phyloP scores from a whole-genome alignment of 2,797 vertebrate genomes.

The Dendrocincla fuliginosa region DNA sequence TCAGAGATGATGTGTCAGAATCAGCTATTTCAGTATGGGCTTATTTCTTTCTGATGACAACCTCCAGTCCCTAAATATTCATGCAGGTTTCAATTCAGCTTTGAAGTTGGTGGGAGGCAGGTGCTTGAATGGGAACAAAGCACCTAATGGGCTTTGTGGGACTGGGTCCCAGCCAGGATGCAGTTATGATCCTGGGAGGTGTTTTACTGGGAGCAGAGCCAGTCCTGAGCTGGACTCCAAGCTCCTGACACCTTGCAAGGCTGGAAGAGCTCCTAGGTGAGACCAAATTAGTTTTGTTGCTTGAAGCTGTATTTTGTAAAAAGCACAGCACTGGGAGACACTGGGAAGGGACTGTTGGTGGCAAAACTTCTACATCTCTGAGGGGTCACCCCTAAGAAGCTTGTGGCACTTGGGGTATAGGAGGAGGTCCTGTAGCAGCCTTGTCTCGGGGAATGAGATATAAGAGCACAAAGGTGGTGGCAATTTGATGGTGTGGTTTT shows the following conservation, averaged over 20 bases:
- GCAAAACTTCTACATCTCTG: not conserved
- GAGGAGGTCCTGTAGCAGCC: not conserved
- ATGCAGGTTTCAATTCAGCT: not conserved
- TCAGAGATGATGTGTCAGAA: not conserved
- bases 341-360: not conserved
- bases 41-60: not conserved
- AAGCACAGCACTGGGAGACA: rapidly evolving
- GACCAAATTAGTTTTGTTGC: not conserved
- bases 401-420: rapidly evolving
- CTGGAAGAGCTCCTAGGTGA: not conserved
- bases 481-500: rapidly evolving
- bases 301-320: rapidly evolving
- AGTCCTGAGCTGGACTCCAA: not conserved
- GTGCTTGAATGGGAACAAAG: not conserved
- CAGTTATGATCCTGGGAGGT: not conserved
- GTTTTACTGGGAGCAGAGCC: not conserved
- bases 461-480: not conserved
- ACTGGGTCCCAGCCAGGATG: not conserved
- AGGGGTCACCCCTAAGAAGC: not conserved
- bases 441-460: not conserved
- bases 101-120: not conserved
- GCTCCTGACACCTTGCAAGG: not conserved
- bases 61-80: slow-evolving; percentile 26
- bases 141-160: not conserved
- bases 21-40: not conserved